These are phyloP conservation scores for Cephus spinipes DNA, from an alignment of 2,888 invertebrate genomes.

Conservation along the genomic window DNA sequence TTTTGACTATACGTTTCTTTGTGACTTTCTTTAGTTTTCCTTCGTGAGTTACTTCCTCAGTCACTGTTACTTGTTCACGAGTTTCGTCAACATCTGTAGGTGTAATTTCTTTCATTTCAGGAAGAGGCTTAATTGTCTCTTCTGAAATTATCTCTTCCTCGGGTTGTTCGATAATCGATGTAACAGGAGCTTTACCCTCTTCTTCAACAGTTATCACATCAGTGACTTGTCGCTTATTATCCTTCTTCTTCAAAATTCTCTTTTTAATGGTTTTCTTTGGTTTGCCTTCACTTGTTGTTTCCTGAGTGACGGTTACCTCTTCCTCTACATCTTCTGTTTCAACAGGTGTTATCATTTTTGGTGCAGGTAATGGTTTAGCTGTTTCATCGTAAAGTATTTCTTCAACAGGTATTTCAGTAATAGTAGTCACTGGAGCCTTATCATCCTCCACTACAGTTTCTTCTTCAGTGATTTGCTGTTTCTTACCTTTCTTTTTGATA, in stretches of 20 bases:
- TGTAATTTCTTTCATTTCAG: constrained; percentile 52
- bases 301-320: constrained; percentile 52
- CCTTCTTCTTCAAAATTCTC: constrained; percentile 63
- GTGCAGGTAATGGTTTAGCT: constrained; percentile 42
- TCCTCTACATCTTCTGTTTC: constrained; percentile 49
- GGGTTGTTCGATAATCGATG: constrained; percentile 64
- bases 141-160: constrained; percentile 49
- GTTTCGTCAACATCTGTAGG: constrained; percentile 55
- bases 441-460: constrained; percentile 51
- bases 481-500: constrained; percentile 64
- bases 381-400: constrained; percentile 29
- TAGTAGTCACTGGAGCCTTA: constrained; percentile 61
- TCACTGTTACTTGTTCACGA: constrained; percentile 35
- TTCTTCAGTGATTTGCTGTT: constrained; percentile 53
- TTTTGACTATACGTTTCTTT: constrained; percentile 18
- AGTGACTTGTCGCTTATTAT: constrained; percentile 58
- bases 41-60: constrained; percentile 43
- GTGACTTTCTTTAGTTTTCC: constrained; percentile 32
- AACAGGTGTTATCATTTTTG: constrained; percentile 31
- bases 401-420: constrained; percentile 54
- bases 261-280: constrained; percentile 55
- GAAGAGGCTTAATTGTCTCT: constrained; percentile 51
- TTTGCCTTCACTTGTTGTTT: constrained; percentile 18
- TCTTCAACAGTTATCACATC: constrained; percentile 63
- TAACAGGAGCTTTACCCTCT: constrained; percentile 64